These are phyloP conservation scores for Acipenser ruthenus DNA, from an alignment of 2,797 vertebrate genomes.

Conservation along the genomic window DNA sequence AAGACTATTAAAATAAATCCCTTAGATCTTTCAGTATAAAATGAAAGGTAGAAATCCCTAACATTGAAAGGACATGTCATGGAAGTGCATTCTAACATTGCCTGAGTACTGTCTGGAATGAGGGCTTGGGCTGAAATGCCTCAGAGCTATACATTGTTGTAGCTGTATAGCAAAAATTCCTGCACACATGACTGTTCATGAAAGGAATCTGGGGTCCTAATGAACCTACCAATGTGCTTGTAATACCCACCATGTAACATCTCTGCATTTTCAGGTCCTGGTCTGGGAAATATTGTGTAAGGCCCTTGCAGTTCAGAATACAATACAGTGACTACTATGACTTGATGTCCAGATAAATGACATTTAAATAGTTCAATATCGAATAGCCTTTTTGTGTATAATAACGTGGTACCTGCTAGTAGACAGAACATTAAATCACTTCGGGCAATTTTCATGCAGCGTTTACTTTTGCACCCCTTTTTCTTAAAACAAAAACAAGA, in stretches of 20 bases:
- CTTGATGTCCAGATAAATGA: too few relatives aligned
- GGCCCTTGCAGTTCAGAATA: background rate
- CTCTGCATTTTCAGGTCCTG: background rate
- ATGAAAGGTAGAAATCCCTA: too few relatives aligned
- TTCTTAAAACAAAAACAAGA: too few relatives aligned
- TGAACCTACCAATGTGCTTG: constrained; percentile 1
- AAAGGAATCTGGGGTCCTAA: constrained; percentile 25
- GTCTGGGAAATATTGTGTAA: background rate
- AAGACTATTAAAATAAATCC: too few relatives aligned
- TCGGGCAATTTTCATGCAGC: too few relatives aligned
- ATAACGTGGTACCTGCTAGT: too few relatives aligned
- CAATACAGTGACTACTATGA: too few relatives aligned
- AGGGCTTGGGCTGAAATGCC: constrained; percentile 32
- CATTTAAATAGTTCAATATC: too few relatives aligned
- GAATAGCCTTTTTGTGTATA: too few relatives aligned
- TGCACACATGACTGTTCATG: constrained; percentile 25
- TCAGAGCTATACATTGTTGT: constrained; percentile 38
- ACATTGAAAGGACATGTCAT: background rate
- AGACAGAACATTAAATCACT: too few relatives aligned
- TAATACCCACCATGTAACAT: background rate
- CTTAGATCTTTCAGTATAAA: too few relatives aligned
- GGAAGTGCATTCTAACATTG: background rate
- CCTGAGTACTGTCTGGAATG: constrained; percentile 6
- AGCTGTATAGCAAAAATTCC: constrained; percentile 32
- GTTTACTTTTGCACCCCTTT: too few relatives aligned